Base-by-base conservation (phyloP, 2,888 invertebrate species). In the Myopa tessellatipennis region DNA sequence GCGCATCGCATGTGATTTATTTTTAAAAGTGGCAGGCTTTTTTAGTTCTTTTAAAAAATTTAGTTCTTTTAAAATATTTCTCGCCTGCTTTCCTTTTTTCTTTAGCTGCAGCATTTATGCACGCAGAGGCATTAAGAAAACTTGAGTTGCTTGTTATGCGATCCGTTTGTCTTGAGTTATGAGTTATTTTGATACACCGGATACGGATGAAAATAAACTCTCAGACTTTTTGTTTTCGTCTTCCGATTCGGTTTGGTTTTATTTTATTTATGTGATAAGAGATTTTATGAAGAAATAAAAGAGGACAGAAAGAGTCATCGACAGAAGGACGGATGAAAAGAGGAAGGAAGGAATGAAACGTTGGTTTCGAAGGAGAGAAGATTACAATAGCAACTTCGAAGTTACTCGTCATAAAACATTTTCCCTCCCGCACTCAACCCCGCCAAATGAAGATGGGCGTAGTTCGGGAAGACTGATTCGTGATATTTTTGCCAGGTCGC, bases 121-220 rank as follows among this genome's bases (percentile, higher is more conserved):
- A 40, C 40, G 40, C 40, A 8, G 8, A 67, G n/a, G 10, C 69
- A 45, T 10, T 26, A 26, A 26, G 26, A 79, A 77, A 67, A n/a
- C 8, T 70, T 67, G 45, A 50, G 36, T 16, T 4, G 65, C n/a
- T 55, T 26, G 26, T 26, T 55, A 65, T 14, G 63, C 50, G 55
- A 55, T 60, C 36, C 45, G 45, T 70, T 58, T 72, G 34, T 18
- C 2, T 26, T 26, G 26, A 26, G 26, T 52, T 72, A 77, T 77
- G 67, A 71, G 72, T 74, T 70, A 74, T 61, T 63, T 67, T 65
- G 55, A 65, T n/a, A 60, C 58, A 75, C 75, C 75, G 75, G 75
- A 75, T 75, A 69, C 69, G 69, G 75, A 75, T 58, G 50, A 5
- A 60, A 69, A 69, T 75, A 58, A 38, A 68, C 34, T 36, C 16